Evolutionary conservation across 2,888 invertebrate species (phyloP).

Genomic region (Vanessa cardui): DNA sequence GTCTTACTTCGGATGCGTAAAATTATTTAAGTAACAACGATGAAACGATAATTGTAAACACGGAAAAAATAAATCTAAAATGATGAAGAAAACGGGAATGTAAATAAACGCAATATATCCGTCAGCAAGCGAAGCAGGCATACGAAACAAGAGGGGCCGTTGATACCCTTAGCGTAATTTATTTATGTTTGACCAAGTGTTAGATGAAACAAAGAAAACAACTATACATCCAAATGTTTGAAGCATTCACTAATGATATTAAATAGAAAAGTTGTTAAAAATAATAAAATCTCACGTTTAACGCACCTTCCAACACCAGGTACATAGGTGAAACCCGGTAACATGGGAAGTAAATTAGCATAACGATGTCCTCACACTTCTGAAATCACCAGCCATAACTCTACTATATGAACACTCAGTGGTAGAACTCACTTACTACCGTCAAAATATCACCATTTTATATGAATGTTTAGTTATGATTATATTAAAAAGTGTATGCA

Average conservation of each 20-base stretch:
- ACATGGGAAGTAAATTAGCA: constrained; percentile 74
- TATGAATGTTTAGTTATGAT: constrained; percentile 61
- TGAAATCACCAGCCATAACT: constrained; percentile 68
- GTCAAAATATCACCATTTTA: constrained; percentile 54
- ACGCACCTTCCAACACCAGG: constrained; percentile 75
- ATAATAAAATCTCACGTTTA: constrained; percentile 51
- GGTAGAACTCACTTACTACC: constrained; percentile 47
- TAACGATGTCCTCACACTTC: constrained; percentile 74
- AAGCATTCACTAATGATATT: constrained; percentile 12
- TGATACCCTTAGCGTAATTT: constrained; percentile 54
- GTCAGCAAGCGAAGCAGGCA: constrained; percentile 40
- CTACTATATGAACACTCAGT: constrained; percentile 50
- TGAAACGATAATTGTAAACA: constrained; percentile 20
- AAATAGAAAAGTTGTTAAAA: constrained; percentile 10
- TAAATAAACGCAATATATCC: constrained; percentile 46
- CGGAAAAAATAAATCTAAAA: constrained; percentile 14
- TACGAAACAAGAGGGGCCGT: constrained; percentile 55
- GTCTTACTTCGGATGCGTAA: too few species aligned
- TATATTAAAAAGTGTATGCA: constrained; percentile 45
- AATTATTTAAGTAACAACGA: neutral
- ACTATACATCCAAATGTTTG: constrained; percentile 16
- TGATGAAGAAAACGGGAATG: constrained; percentile 31
- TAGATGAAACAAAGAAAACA: constrained; percentile 35
- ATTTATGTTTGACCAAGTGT: constrained; percentile 54
- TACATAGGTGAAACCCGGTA: constrained; percentile 77